Percentiles rank a stretch among this genome's conserved stretches.
Conservation (phyloP, 2,113 vertebrate genomes). For the Bujurquina vittata region DNA sequence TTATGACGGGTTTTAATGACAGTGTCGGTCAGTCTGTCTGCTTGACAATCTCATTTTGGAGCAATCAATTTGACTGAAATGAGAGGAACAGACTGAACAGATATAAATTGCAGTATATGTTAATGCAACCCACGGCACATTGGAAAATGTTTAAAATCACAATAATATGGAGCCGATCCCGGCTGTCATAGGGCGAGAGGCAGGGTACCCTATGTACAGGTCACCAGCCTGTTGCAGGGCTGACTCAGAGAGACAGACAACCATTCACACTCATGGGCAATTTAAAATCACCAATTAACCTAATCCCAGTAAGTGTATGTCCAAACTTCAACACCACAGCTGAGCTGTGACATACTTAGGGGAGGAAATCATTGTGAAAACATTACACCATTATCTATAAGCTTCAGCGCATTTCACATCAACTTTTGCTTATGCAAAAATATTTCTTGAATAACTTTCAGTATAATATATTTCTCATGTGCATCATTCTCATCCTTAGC, state of each 20-base stretch:
- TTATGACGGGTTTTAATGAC: neutral
- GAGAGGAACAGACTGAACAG: neutral
- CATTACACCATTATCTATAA: neutral
- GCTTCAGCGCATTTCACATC: neutral
- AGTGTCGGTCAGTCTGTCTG: neutral
- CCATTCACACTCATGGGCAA: no score
- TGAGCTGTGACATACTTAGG: neutral
- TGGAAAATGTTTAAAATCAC: neutral
- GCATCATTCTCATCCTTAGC: neutral
- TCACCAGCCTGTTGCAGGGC: no score
- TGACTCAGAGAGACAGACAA: no score
- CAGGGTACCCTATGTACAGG: no score
- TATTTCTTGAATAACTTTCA: neutral
- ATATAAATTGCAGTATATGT: neutral
- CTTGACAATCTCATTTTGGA: neutral
- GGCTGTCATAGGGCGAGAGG: no score
- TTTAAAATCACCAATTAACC: no score
- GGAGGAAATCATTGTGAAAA: neutral
- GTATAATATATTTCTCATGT: neutral
- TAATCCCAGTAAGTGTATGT: neutral
- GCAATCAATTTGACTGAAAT: neutral
- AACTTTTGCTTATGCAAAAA: neutral
- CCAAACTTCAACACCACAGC: neutral
- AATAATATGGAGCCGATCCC: neutral
- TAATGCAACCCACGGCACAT: neutral